Conservation (phyloP, 1,140 invertebrate species). For the Coptotermes formosanus region DNA sequence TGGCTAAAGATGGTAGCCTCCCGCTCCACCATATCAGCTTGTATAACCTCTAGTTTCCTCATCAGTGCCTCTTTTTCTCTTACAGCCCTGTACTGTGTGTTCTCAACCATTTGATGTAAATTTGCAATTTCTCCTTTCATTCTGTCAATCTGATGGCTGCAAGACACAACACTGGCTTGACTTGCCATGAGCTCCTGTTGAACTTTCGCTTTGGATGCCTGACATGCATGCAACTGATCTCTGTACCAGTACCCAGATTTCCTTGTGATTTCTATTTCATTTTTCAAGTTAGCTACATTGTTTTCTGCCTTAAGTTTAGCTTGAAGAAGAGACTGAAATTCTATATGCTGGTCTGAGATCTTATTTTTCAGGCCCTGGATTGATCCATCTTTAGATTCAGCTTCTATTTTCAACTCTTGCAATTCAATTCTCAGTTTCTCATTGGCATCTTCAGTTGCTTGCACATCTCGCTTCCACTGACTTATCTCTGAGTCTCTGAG, state of each 20-base stretch:
- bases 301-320: slow-evolving; percentile 47
- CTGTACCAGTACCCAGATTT: slow-evolving; percentile 52
- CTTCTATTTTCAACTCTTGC: slow-evolving; percentile 46
- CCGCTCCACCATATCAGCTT: slow-evolving; percentile 51
- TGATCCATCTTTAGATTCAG: slow-evolving; percentile 47
- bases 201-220: slow-evolving; percentile 44
- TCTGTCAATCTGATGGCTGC: slow-evolving; percentile 46
- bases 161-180: slow-evolving; percentile 43
- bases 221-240: slow-evolving; percentile 47
- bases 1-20: slow-evolving; percentile 48
- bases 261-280: slow-evolving; percentile 45
- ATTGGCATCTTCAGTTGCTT: slow-evolving; percentile 39
- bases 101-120: slow-evolving; percentile 44
- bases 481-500: slow-evolving; percentile 32
- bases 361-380: slow-evolving; percentile 50
- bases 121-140: slow-evolving; percentile 45
- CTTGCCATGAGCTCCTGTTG: slow-evolving; percentile 49
- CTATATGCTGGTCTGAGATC: slow-evolving; percentile 51
- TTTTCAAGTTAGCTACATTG: slow-evolving; percentile 45
- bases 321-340: slow-evolving; percentile 48
- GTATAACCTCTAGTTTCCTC: slow-evolving; percentile 50
- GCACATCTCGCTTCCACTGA: slow-evolving; percentile 40
- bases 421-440: slow-evolving; percentile 42
- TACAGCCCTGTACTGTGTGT: slow-evolving; percentile 45
- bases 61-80: slow-evolving; percentile 51